A percentile compares a stretch with the other conserved stretches of the same genome.
Evolutionary conservation across 2,888 invertebrate species (phyloP).

Genomic region (Diploptera punctata): DNA sequence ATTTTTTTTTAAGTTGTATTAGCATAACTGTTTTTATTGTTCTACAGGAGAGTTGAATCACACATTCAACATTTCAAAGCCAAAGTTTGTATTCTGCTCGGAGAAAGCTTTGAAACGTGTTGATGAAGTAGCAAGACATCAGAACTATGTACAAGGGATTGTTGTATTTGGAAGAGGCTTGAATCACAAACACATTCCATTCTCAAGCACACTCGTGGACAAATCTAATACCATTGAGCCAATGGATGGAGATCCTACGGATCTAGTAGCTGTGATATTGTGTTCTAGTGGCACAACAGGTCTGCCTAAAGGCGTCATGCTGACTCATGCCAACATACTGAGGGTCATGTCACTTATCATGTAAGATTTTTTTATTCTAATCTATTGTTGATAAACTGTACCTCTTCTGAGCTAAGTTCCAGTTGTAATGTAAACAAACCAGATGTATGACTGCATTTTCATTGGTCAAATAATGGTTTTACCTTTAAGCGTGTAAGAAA

Average conservation of each 20-base stretch:
- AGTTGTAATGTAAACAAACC: no score
- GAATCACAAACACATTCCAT: neutral
- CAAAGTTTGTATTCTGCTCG: conserved; percentile 73
- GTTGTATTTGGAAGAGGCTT: conserved; percentile 59
- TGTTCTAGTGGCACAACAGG: conserved; percentile 82
- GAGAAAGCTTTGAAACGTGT: conserved; percentile 63
- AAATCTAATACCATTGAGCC: neutral
- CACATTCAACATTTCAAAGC: conserved; percentile 70
- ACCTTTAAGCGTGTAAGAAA: no score
- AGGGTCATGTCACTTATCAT: no score
- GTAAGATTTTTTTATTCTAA: no score
- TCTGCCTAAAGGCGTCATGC: conserved; percentile 77
- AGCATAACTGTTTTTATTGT: no score
- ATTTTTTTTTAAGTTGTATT: no score
- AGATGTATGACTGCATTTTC: no score
- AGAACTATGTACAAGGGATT: conserved; percentile 62
- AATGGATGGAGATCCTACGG: conserved; percentile 21
- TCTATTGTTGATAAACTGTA: no score
- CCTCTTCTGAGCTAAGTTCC: no score
- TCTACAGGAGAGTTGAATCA: conserved; percentile 71
- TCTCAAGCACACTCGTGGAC: neutral
- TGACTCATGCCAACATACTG: conserved; percentile 73
- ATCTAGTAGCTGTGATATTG: conserved; percentile 64
- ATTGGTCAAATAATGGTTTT: no score
- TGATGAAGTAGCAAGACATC: conserved; percentile 60